Percentiles rank a stretch among this genome's conserved stretches.
These are phyloP conservation scores for Paramisgurnus dabryanus DNA, from an alignment of 2,113 vertebrate genomes.

Conservation along the genomic window DNA sequence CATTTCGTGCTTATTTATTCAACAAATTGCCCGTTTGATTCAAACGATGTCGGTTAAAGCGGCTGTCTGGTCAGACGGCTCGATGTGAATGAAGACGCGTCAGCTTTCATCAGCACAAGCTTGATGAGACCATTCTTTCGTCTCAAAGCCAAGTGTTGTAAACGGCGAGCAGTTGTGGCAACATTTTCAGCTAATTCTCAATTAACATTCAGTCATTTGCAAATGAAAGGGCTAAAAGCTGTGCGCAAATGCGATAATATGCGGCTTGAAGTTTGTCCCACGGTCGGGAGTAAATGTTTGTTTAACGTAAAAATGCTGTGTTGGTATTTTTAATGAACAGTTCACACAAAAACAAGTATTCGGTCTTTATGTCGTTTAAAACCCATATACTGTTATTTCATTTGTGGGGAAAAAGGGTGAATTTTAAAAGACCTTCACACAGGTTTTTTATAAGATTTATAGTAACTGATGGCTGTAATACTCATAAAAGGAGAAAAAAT, in stretches of 20 bases:
- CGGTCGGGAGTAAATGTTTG: slow-evolving; percentile 8
- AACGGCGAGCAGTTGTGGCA: slow-evolving; percentile 7
- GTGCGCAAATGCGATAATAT: slow-evolving; percentile 54
- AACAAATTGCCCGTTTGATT: slow-evolving; percentile 22
- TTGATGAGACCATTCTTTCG: neutral
- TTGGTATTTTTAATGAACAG: slow-evolving; percentile 39
- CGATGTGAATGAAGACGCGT: slow-evolving; percentile 9
- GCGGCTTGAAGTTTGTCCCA: slow-evolving; percentile 11
- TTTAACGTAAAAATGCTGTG: slow-evolving; percentile 42
- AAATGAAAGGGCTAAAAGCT: slow-evolving; percentile 55
- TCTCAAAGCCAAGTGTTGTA: slow-evolving; percentile 27
- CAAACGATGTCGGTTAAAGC: slow-evolving; percentile 7
- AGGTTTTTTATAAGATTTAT: too few relatives aligned
- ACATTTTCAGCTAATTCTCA: slow-evolving; percentile 38
- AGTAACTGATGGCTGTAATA: too few relatives aligned
- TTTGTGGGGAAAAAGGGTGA: neutral
- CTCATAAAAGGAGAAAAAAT: too few relatives aligned
- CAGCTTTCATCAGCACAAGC: slow-evolving; percentile 8
- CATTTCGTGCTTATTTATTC: slow-evolving; percentile 40
- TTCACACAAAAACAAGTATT: slow-evolving; percentile 38
- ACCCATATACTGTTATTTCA: neutral
- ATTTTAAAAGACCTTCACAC: too few relatives aligned
- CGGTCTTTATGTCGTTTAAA: slow-evolving; percentile 15
- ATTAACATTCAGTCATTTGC: slow-evolving; percentile 51
- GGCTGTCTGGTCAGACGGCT: slow-evolving; percentile 12